Evolutionary conservation across 2,888 invertebrate species (phyloP).

Genomic region (Monochamus alternatus): DNA sequence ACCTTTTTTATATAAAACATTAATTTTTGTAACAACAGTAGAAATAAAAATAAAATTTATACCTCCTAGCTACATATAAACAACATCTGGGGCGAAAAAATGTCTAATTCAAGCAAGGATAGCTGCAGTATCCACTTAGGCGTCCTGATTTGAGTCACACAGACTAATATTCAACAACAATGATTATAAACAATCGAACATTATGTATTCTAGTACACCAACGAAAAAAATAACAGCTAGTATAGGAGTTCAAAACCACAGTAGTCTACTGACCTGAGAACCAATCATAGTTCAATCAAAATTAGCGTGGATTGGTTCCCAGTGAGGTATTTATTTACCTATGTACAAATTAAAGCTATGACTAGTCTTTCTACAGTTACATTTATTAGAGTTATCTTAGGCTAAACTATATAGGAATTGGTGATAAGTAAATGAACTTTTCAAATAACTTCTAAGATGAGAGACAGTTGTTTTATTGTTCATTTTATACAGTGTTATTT

Average conservation of each 20-base stretch:
- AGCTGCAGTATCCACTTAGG: neutral
- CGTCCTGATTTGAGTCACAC: neutral
- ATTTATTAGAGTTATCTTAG: neutral
- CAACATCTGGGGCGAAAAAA: neutral
- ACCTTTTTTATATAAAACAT: slow-evolving; percentile 20
- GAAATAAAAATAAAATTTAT: neutral
- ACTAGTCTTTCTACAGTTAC: slow-evolving; percentile 1
- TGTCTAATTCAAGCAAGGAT: neutral
- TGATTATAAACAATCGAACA: neutral
- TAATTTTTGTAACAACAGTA: neutral
- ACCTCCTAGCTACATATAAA: neutral
- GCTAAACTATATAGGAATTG: neutral
- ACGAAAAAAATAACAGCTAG: neutral
- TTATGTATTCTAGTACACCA: neutral
- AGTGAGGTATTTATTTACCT: neutral
- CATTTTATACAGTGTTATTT: too few species aligned
- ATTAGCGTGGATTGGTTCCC: neutral
- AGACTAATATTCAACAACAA: neutral
- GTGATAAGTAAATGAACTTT: neutral
- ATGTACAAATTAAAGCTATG: neutral
- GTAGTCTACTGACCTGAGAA: neutral
- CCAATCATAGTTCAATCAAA: neutral
- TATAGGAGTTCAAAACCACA: neutral
- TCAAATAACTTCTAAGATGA: too few species aligned
- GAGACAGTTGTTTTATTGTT: too few species aligned